Evolutionary conservation across 2,888 invertebrate genomes (phyloP), one percentile per base, ranked within the genome.

Genomic region (Acrocyrtus sp.): DNA sequence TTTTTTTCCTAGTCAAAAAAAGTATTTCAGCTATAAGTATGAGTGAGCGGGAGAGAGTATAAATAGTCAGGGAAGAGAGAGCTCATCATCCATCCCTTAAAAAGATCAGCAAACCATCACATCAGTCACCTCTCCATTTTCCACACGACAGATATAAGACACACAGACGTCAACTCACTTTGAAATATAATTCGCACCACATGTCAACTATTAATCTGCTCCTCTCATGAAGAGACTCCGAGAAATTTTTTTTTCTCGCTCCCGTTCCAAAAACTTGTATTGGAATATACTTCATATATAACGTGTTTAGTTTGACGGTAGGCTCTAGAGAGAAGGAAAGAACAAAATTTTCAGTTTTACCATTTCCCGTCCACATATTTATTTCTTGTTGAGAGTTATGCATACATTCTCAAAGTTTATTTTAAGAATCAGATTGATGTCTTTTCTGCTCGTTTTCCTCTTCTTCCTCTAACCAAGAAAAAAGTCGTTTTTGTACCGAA

Each of bases 121-220:
- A 72, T 72, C 72, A 72, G 72, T 72, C 72, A 72, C 72, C 66
- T 72, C 72, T 72, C 72, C 72, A 66, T 72, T 72, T 72, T 72
- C 72, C 66, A 34, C 43, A 19, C 29, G 50, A 61, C 60, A 61
- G n/a, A n/a, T 61, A 61, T 63, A 69, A 69, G 70, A 72, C 72
- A 72, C 48, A 72, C 65, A 72, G 65, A 68, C 69, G 70, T 62
- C 76, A 79, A 68, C 72, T 72, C 72, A 72, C 57, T 72, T 72
- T 79, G 78, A 78, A 76, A 78, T 79, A 81, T 81, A 81, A 81
- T 80, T 81, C 78, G 77, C 77, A 79, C 78, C 81, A 81, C 76
- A 78, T 81, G 81, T 79, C 80, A 78, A 63, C 76, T 74, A 81
- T 81, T 80, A 81, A 81, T 81, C 78, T 79, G 72, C 75, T 56